Conservation (phyloP, 2,888 invertebrate species). For the Melinopterus prodromus region DNA sequence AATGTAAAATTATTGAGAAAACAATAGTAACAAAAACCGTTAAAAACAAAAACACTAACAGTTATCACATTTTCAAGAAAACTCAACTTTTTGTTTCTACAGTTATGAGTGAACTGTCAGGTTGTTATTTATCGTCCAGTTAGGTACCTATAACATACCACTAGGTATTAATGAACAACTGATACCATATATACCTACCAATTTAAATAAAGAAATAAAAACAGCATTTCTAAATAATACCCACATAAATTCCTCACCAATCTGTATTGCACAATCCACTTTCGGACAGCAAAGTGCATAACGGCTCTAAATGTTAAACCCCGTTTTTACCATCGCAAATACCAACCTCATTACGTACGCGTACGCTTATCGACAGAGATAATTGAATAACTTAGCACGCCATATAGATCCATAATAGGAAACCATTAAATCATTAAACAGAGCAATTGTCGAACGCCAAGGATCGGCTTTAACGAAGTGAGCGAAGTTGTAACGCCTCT, state of each 20-base stretch:
- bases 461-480: not conserved
- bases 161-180: not conserved
- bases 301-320: not conserved
- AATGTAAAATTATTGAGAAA: too few species aligned
- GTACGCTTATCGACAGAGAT: not conserved
- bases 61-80: too few species aligned
- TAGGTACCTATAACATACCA: too few species aligned
- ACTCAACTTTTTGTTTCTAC: too few species aligned
- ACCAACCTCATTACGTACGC: not conserved
- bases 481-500: not conserved
- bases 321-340: not conserved
- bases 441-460: not conserved
- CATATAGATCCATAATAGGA: slow-evolving; percentile 4
- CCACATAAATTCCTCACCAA: not conserved
- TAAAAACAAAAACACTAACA: too few species aligned
- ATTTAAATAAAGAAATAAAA: too few species aligned
- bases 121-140: too few species aligned
- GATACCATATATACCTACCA: not conserved
- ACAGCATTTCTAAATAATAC: not conserved
- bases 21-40: too few species aligned
- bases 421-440: not conserved
- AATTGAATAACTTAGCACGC: slow-evolving; percentile 4
- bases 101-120: too few species aligned
- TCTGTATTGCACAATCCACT: not conserved
- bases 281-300: not conserved